These are phyloP conservation scores for Anthrax anthrax DNA, from an alignment of 2,888 invertebrate genomes.

Conservation along the genomic window DNA sequence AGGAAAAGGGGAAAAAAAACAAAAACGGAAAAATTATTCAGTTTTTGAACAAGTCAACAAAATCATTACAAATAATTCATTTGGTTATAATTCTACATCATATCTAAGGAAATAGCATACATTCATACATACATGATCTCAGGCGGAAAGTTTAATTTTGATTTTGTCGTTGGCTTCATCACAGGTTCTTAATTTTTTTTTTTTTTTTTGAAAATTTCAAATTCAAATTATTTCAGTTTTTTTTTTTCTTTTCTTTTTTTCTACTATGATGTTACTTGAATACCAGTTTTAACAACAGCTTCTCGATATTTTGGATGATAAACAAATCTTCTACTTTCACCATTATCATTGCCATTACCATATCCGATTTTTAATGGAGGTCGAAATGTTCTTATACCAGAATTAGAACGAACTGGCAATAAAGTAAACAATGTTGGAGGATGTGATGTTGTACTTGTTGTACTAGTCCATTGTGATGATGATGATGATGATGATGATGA, in stretches of 20 bases:
- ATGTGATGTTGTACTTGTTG: conserved; percentile 18
- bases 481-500: conserved; percentile 22
- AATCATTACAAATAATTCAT: too few relatives aligned
- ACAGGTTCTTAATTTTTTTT: too few relatives aligned
- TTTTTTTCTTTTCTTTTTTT: too few relatives aligned
- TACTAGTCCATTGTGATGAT: conserved; percentile 17
- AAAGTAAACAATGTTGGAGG: conserved; percentile 44
- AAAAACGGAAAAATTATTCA: not conserved
- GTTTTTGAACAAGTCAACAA: not conserved
- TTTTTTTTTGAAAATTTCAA: too few relatives aligned
- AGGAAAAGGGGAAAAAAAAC: too few relatives aligned
- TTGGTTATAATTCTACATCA: too few relatives aligned
- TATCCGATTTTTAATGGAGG: conserved; percentile 39
- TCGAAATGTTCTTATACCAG: conserved; percentile 57
- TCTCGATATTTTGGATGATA: conserved; percentile 18
- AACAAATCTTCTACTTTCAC: conserved; percentile 23
- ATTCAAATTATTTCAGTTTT: too few relatives aligned
- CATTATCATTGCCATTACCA: conserved; percentile 2
- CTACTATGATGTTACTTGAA: conserved; percentile 23
- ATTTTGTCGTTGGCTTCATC: too few relatives aligned
- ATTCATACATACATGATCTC: too few relatives aligned
- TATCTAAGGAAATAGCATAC: too few relatives aligned
- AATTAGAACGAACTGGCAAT: conserved; percentile 64
- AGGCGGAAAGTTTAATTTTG: too few relatives aligned
- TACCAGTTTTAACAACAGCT: conserved; percentile 28